A percentile compares a stretch with the other conserved stretches of the same genome.
These are phyloP conservation scores for Rhagoletis pomonella DNA, from an alignment of 1,140 invertebrate species.

Conservation along the genomic window DNA sequence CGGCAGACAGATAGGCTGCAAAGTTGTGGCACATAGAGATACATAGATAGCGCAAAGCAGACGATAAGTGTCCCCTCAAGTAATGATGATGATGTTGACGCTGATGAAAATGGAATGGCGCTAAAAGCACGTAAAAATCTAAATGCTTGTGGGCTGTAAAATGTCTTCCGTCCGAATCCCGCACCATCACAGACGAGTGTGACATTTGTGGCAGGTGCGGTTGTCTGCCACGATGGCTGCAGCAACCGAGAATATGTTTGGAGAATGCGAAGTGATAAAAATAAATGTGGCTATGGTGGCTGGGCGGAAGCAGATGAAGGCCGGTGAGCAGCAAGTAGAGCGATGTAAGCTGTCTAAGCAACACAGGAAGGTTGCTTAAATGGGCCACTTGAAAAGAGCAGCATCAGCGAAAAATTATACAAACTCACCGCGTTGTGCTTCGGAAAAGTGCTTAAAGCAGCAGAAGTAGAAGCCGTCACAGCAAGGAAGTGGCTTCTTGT, in stretches of 20 bases:
- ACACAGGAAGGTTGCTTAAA: not conserved
- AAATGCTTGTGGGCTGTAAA: not conserved
- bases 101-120: not conserved
- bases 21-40: not conserved
- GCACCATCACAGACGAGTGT: not conserved
- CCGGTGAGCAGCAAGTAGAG: not conserved
- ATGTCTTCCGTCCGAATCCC: not conserved
- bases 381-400: slow-evolving; percentile 11
- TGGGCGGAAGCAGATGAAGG: not conserved
- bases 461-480: not conserved
- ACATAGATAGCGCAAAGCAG: not conserved
- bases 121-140: not conserved
- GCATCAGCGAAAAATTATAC: not conserved
- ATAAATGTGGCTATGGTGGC: slow-evolving; percentile 19
- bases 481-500: slow-evolving; percentile 23
- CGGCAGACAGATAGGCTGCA: slow-evolving; percentile 3
- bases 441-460: not conserved
- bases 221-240: not conserved
- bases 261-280: slow-evolving; percentile 10
- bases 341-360: too few relatives aligned
- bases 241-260: not conserved
- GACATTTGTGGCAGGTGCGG: slow-evolving; percentile 28
- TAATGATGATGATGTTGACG: not conserved
- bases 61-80: slow-evolving; percentile 45
- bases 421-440: not conserved